Conservation (phyloP, 2,797 vertebrate species). For the Apodemus agrarius region DNA sequence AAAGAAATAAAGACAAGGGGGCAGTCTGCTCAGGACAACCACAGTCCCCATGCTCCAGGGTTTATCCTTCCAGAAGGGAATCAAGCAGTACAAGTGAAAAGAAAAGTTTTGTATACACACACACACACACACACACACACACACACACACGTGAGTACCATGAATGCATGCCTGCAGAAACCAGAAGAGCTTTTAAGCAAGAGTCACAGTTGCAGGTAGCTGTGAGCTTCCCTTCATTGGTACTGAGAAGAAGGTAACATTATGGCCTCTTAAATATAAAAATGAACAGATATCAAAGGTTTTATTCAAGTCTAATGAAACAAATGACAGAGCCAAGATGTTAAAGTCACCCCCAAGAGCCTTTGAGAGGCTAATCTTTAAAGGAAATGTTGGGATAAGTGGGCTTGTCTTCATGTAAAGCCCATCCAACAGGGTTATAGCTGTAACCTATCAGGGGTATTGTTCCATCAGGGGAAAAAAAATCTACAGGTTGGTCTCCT, state of each 20-base stretch:
- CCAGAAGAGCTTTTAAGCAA: background rate
- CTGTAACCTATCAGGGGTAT: background rate
- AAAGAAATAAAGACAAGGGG: conserved; percentile 3
- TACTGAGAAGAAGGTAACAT: background rate
- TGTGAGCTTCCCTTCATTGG: background rate
- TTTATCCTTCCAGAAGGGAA: background rate
- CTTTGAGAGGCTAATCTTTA: conserved; percentile 11
- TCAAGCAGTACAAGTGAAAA: background rate
- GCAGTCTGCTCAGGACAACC: background rate
- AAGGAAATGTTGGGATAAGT: background rate
- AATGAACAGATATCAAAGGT: conserved; percentile 5
- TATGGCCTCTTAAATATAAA: conserved; percentile 7
- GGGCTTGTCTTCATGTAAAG: background rate
- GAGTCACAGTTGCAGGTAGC: background rate
- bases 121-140: no score
- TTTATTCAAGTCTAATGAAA: conserved; percentile 17
- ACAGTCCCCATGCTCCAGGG: background rate
- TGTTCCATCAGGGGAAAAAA: background rate
- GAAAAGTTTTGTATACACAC: background rate
- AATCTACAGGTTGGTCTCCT: background rate
- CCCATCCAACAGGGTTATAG: background rate
- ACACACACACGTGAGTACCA: background rate
- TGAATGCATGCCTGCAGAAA: background rate
- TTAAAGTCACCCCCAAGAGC: conserved; percentile 12
- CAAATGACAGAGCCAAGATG: conserved; percentile 26